These are phyloP conservation scores for Ahaetulla prasina DNA, from an alignment of 2,113 vertebrate genomes.

Conservation along the genomic window DNA sequence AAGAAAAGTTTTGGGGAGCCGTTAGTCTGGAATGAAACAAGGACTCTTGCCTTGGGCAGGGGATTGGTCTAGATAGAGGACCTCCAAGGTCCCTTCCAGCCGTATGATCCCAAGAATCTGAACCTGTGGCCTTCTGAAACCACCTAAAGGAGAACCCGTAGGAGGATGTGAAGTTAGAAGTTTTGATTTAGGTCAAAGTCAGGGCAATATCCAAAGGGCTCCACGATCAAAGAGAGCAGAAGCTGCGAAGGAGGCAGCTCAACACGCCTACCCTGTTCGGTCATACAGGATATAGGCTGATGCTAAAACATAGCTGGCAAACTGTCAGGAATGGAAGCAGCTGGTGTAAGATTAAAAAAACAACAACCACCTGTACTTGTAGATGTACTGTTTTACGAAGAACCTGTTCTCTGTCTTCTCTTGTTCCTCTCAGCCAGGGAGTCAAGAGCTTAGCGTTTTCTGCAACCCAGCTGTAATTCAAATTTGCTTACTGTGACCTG, in stretches of 20 bases:
- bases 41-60: too few species aligned
- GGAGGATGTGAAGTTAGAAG: slow-evolving; percentile 25
- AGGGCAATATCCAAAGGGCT: background rate
- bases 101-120: background rate
- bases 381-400: rapidly evolving
- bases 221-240: background rate
- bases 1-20: background rate
- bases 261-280: rapidly evolving
- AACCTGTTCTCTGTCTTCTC: background rate
- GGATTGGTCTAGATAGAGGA: background rate
- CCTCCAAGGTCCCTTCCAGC: background rate
- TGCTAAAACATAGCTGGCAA: background rate
- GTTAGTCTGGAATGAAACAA: background rate
- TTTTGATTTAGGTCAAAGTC: slow-evolving; percentile 16
- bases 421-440: background rate
- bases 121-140: background rate
- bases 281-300: rapidly evolving
- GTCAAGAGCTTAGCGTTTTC: rapidly evolving
- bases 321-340: rapidly evolving
- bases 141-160: slow-evolving; percentile 43
- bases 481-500: too few species aligned
- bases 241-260: background rate
- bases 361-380: background rate
- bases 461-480: background rate
- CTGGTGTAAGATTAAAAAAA: rapidly evolving